A percentile compares a stretch with the other conserved stretches of the same genome.
Conservation (phyloP, 2,888 invertebrate species). For the Heteromyza rotundicornis region DNA sequence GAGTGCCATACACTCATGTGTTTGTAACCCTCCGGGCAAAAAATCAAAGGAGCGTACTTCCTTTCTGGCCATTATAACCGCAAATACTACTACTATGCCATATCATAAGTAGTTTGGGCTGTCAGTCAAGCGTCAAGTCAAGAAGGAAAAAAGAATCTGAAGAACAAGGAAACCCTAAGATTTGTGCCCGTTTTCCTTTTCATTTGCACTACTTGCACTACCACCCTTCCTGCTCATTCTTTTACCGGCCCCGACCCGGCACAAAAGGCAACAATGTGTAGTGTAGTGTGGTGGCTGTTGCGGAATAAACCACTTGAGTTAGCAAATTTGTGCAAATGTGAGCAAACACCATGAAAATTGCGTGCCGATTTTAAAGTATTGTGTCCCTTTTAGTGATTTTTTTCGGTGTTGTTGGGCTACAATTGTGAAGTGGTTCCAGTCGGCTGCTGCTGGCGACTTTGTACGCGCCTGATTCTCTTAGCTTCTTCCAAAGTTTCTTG, state of each 20-base stretch:
- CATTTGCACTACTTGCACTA: slow-evolving; percentile 13
- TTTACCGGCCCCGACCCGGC: background rate
- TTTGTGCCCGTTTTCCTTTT: slow-evolving; percentile 35
- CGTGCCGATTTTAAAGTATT: slow-evolving; percentile 5
- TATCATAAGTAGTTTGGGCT: slow-evolving; percentile 13
- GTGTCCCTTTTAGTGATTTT: background rate
- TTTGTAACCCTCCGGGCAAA: no score
- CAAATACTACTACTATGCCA: no score
- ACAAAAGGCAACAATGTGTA: background rate
- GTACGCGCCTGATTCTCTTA: slow-evolving; percentile 34
- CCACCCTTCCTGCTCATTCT: background rate
- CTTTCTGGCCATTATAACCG: background rate
- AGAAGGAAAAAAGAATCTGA: background rate
- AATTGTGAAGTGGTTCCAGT: background rate
- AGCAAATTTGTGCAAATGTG: background rate
- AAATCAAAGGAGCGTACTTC: slow-evolving; percentile 20
- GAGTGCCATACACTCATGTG: background rate
- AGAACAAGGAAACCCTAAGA: slow-evolving; percentile 1
- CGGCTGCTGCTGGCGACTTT: background rate
- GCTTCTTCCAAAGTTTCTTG: slow-evolving; percentile 13
- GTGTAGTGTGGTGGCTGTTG: no score
- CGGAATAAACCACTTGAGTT: background rate
- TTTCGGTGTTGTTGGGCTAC: background rate
- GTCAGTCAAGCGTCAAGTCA: slow-evolving; percentile 15
- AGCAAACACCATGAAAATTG: slow-evolving; percentile 13